A percentile compares a stretch with the other conserved stretches of the same genome.
Conservation (phyloP, 1,140 invertebrate genomes). For the Drosophila willistoni region DNA sequence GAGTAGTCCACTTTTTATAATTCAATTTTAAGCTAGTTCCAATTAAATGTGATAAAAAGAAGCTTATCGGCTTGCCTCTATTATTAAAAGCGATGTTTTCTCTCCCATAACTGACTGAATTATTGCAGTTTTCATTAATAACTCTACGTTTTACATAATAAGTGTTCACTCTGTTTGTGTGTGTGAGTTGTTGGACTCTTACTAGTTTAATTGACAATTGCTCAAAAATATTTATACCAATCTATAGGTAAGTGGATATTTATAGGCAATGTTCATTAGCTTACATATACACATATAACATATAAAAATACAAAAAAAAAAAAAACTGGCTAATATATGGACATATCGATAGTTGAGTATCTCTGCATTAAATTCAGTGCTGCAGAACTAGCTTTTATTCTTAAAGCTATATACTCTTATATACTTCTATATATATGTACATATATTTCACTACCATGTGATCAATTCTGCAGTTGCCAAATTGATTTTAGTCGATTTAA, state of each 20-base stretch:
- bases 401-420: background rate
- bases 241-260: slow-evolving; percentile 5
- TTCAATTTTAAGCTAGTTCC: slow-evolving; percentile 2
- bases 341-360: background rate
- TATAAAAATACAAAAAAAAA: background rate
- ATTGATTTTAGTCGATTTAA: background rate
- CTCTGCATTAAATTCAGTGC: background rate
- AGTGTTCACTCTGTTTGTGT: slow-evolving; percentile 10
- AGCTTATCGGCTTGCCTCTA: background rate
- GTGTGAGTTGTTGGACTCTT: slow-evolving; percentile 33
- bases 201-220: slow-evolving; percentile 18
- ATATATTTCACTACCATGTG: background rate
- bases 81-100: background rate
- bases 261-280: background rate
- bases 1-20: slow-evolving; percentile 3
- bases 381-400: background rate
- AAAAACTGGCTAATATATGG: background rate
- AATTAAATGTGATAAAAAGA: slow-evolving; percentile 16
- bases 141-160: slow-evolving; percentile 63
- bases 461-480: background rate
- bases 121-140: slow-evolving; percentile 57
- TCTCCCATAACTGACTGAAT: background rate
- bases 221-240: background rate
- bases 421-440: too few species aligned
- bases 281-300: background rate